phyloP scores from a whole-genome alignment of 2,797 vertebrate species.

The Ibycter americanus region DNA sequence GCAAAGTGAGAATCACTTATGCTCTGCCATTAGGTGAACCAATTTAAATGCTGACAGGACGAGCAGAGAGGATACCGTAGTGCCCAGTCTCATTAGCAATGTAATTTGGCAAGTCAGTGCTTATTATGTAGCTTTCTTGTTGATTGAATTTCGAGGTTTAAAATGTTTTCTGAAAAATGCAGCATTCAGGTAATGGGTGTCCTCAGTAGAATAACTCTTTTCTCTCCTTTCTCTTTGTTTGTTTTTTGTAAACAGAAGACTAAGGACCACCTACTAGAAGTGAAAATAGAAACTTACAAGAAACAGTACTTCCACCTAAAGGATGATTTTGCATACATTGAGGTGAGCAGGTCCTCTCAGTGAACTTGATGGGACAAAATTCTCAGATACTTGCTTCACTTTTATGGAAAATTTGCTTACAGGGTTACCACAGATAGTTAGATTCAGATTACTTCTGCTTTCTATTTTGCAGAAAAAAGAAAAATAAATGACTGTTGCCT shows the following conservation, averaged over 20 bases:
- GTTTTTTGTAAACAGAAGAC: slow-evolving; percentile 71
- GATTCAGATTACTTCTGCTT: neutral
- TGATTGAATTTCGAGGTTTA: neutral
- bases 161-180: neutral
- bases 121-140: neutral
- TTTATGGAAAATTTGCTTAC: neutral
- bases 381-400: neutral
- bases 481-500: neutral
- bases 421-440: neutral
- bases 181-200: neutral
- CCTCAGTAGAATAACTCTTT: neutral
- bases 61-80: neutral
- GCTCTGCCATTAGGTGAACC: neutral
- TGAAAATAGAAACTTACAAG: slow-evolving; percentile 88
- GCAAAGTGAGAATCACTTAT: neutral
- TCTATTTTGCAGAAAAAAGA: neutral
- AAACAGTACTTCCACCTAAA: slow-evolving; percentile 91
- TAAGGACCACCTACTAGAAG: slow-evolving; percentile 87
- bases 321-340: slow-evolving; percentile 87
- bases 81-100: neutral
- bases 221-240: neutral
- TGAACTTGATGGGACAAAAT: neutral
- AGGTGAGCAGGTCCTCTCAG: slow-evolving; percentile 72
- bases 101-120: neutral
- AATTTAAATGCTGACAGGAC: neutral